phyloP scores from a whole-genome alignment of 2,113 vertebrate species.

The Coptodon bakossiorum region DNA sequence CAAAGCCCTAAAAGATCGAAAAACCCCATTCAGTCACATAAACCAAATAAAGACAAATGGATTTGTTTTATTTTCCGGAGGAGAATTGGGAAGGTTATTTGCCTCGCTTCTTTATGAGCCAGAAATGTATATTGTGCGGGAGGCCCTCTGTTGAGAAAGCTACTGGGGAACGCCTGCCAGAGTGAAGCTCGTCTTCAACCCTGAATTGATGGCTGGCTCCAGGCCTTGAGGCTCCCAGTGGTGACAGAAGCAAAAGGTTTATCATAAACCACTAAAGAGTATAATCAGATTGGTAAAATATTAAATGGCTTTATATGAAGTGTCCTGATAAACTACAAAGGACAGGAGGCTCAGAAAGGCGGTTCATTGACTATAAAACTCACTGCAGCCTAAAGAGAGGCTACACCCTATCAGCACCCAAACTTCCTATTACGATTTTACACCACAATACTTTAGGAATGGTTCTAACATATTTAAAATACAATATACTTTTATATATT shows the following conservation, averaged over 20 bases:
- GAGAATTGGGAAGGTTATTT: constrained; percentile 1
- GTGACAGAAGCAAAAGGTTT: constrained; percentile 27
- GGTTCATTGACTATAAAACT: background rate
- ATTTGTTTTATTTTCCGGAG: constrained; percentile 29
- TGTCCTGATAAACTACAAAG: background rate
- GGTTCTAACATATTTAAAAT: background rate
- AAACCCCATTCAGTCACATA: constrained; percentile 11
- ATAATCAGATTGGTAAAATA: background rate
- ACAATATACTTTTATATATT: background rate
- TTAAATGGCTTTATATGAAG: constrained; percentile 6
- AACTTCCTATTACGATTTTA: background rate
- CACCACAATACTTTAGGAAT: background rate
- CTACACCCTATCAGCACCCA: background rate
- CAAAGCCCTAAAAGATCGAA: background rate
- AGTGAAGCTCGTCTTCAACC: background rate
- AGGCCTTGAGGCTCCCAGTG: background rate
- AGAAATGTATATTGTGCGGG: constrained; percentile 37
- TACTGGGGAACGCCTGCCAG: background rate
- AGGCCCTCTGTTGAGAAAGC: constrained; percentile 1
- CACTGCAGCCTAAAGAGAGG: background rate
- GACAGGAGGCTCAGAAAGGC: background rate
- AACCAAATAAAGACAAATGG: constrained; percentile 40
- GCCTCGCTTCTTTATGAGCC: constrained; percentile 8
- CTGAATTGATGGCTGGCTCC: constrained; percentile 12
- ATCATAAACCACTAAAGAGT: constrained; percentile 15